Evolutionary conservation across 1,140 invertebrate genomes (phyloP).

Genomic region (Cecropterus lyciades): DNA sequence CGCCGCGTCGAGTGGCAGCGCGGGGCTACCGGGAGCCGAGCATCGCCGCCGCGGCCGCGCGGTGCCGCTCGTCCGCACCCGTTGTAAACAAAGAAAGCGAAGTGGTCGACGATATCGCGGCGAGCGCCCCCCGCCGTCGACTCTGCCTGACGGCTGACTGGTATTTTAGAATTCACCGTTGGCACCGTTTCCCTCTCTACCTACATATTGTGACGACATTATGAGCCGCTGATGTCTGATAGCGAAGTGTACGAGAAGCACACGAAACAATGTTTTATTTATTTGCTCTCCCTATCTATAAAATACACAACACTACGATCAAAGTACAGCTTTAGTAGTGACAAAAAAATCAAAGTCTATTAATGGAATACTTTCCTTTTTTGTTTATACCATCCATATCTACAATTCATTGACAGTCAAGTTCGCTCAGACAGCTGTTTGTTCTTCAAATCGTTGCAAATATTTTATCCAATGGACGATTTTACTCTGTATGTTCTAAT

Average conservation of each 20-base stretch:
- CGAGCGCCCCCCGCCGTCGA: constrained; percentile 20
- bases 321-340: neutral
- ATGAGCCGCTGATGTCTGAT: neutral
- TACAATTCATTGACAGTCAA: no score
- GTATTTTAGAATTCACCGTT: constrained; percentile 44
- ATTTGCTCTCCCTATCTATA: constrained; percentile 4
- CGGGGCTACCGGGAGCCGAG: neutral
- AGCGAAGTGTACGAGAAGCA: neutral
- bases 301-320: neutral
- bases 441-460: no score
- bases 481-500: no score
- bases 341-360: no score
- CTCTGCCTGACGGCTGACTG: constrained; percentile 30
- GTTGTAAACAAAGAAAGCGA: constrained; percentile 43
- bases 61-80: neutral
- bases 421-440: no score
- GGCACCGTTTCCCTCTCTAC: constrained; percentile 49
- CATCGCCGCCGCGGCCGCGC: neutral
- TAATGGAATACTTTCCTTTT: no score
- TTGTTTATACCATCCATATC: no score
- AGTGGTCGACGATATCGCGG: constrained; percentile 6
- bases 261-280: constrained; percentile 17
- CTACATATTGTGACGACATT: constrained; percentile 34
- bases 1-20: constrained; percentile 15
- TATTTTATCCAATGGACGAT: no score